These are phyloP conservation scores for Syrmaticus mikado DNA, from an alignment of 2,113 vertebrate species.

Conservation along the genomic window DNA sequence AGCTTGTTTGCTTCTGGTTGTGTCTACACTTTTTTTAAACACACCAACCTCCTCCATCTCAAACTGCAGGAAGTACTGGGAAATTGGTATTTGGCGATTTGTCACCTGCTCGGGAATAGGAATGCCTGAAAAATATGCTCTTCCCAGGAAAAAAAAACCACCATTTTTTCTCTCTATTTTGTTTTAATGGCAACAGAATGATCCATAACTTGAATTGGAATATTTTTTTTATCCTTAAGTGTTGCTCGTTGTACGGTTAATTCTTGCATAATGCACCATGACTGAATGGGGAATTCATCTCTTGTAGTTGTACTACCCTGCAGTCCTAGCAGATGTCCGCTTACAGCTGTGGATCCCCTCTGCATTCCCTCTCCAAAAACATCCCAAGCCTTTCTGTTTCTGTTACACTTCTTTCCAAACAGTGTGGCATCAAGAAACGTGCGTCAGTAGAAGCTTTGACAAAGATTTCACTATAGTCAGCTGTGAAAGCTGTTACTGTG, in stretches of 20 bases:
- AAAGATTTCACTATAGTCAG: conserved; percentile 40
- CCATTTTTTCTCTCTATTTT: background rate
- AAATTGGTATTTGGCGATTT: background rate
- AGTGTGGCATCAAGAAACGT: conserved; percentile 12
- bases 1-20: background rate
- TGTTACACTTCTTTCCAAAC: conserved; percentile 37
- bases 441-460: conserved; percentile 24
- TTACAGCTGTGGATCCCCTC: conserved; percentile 24
- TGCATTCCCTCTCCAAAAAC: background rate
- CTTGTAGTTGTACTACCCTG: background rate
- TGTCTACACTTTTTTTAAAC: background rate
- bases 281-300: background rate
- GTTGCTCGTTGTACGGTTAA: background rate
- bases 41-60: background rate
- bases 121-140: background rate
- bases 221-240: background rate
- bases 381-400: conserved; percentile 27
- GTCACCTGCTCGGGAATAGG: background rate
- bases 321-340: conserved; percentile 5
- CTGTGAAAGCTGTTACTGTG: conserved; percentile 43
- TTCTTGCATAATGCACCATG: background rate
- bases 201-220: background rate
- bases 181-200: background rate
- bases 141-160: conserved; percentile 1
- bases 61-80: conserved; percentile 10